Evolutionary conservation across 2,888 invertebrate species (phyloP).

Genomic region (Orchestes rusci): DNA sequence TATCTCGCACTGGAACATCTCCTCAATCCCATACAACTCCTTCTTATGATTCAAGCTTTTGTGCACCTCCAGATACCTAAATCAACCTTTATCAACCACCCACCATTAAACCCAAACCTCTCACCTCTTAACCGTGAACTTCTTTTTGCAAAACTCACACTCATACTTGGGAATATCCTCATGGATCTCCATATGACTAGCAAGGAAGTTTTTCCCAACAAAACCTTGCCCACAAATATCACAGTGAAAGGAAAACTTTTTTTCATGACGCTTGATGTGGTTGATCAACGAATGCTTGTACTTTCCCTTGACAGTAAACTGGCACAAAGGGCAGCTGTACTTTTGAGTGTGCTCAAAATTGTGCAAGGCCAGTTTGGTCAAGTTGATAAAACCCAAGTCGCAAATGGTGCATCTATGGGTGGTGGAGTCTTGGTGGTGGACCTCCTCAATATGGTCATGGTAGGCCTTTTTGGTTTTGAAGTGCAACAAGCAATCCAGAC

Average conservation of each 20-base stretch:
- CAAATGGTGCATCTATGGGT: slow-evolving; percentile 30
- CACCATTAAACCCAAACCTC: no score
- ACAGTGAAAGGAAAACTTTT: slow-evolving; percentile 26
- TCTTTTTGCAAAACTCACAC: slow-evolving; percentile 37
- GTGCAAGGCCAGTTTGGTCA: slow-evolving; percentile 28
- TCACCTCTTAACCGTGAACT: slow-evolving; percentile 31
- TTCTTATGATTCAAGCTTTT: slow-evolving; percentile 34
- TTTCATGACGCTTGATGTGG: slow-evolving; percentile 27
- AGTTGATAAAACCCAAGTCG: slow-evolving; percentile 26
- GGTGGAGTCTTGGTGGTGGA: slow-evolving; percentile 16
- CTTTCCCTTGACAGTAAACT: slow-evolving; percentile 17
- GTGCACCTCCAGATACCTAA: slow-evolving; percentile 33
- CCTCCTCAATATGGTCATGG: slow-evolving; percentile 21
- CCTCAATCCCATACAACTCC: slow-evolving; percentile 33
- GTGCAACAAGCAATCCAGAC: slow-evolving; percentile 18
- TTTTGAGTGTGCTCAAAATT: slow-evolving; percentile 24
- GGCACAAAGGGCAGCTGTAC: slow-evolving; percentile 26
- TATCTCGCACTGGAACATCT: slow-evolving; percentile 31
- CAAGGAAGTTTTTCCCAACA: slow-evolving; percentile 25
- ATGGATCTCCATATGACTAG: slow-evolving; percentile 36
- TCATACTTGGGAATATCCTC: slow-evolving; percentile 33
- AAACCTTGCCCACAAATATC: slow-evolving; percentile 34
- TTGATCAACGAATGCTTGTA: slow-evolving; percentile 16
- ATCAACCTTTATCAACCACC: no score
- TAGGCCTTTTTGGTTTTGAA: slow-evolving; percentile 23